Evolutionary conservation across 2,888 invertebrate genomes (phyloP).

Genomic region (Sinohyriopsis cumingii): DNA sequence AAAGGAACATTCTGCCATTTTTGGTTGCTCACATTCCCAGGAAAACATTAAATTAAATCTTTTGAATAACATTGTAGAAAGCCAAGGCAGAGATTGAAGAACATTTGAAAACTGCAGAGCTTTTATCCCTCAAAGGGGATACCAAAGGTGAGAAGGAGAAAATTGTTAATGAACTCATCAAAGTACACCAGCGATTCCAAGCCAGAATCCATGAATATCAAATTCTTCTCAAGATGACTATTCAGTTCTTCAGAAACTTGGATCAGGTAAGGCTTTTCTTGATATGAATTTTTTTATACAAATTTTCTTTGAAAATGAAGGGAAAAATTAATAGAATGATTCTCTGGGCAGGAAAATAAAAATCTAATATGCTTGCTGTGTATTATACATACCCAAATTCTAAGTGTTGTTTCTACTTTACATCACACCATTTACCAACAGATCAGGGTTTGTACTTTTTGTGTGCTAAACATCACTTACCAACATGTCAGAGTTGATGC

Average conservation of each 20-base stretch:
- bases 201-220: conserved; percentile 82
- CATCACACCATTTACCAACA: no score
- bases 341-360: no score
- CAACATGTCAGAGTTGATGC: no score
- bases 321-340: no score
- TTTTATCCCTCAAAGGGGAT: conserved; percentile 78
- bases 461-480: no score
- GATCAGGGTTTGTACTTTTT: no score
- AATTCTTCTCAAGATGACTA: conserved; percentile 80
- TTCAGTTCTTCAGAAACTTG: conserved; percentile 82
- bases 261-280: conserved; percentile 73
- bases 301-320: no score
- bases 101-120: conserved; percentile 79
- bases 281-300: no score
- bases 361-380: no score
- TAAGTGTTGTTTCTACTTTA: no score
- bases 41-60: no score
- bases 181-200: conserved; percentile 80
- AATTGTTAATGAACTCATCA: conserved; percentile 79
- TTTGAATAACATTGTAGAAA: conserved; percentile 50
- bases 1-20: background rate
- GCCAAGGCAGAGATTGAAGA: conserved; percentile 77
- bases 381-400: no score
- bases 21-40: background rate
- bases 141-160: conserved; percentile 76